Base-by-base conservation (phyloP, 2,888 invertebrate species). In the Lydus trimaculatus region DNA sequence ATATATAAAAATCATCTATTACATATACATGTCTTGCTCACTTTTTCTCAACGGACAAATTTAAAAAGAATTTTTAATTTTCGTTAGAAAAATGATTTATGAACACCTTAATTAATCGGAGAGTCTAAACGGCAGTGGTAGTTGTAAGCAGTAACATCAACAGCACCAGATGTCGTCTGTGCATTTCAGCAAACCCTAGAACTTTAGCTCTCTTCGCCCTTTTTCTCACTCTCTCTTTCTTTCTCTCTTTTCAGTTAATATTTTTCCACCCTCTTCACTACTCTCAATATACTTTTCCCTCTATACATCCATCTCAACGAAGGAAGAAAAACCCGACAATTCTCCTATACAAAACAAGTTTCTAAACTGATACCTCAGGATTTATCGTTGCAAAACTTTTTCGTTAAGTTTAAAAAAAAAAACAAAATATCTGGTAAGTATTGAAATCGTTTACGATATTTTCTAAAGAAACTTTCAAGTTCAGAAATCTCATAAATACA, bases 11-110 rank as follows among this genome's bases (percentile, higher is more conserved):
- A 48, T 20, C 20, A 48, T 48, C 48, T 20, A 20, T 9, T 20
- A 23, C 9, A 48, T 48, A 20, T 20, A 23, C 9, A 48, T 48
- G 20, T 48, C 13, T 48, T 8, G 8, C 11, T 48, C 8, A 4
- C 8, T 6, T 20, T 7, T 11, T 20, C 20, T 48, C 20, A 9
- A 23, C 48, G 20, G 48, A 56, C 13, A 56, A 56, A 56, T 56
- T 56, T 56, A 23, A 61, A 76, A 77, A 76, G 79, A 81, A 80
- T 81, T 81, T 81, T 81, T 81, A 81, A 81, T 81, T 80, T 80
- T 75, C 73, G 72, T 73, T 67, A 64, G 73, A 74, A 73, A 72
- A 79, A 80, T 81, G 81, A 81, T 81, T 81, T 81, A 81, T 80
- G 80, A 72, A 72, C 72, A 74, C 76, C 78, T 81, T 81, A 81